Base-by-base conservation (phyloP, 2,113 vertebrate genomes). In the Pagrus major region DNA sequence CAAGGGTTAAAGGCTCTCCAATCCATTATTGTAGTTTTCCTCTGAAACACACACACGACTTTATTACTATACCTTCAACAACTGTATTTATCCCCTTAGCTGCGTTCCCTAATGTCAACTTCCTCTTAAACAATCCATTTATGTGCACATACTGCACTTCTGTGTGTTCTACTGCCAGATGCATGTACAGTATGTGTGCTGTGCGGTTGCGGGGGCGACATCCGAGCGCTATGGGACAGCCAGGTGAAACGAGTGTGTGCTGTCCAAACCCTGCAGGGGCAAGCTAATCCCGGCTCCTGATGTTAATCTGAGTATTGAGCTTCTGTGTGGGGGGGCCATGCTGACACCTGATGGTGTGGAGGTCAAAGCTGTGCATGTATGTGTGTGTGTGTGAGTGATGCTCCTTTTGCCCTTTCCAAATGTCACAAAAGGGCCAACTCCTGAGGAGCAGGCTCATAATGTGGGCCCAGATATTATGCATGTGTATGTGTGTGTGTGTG, bases 341-440 rank as follows among this genome's bases (percentile, higher is more conserved):
- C 82, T 88, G 88, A 90, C 88, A 89, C 88, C 91, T 89, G 88
- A 86, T 81, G 86, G 84, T 74, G 80, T 89, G 79, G 90, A 91
- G 92, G 91, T 91, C 92, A 93, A 86, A 87, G 81, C 68, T 23
- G 70, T 68, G 76, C 49, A 9, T 35, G 52, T 77, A 51, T 60
- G 68, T 72, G 31, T 71, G 35, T 84, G 71, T 65, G 72, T 71
- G 49, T 74, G 87, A 76, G 81, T 76, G 83, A 84, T 84, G 76
- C 83, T 79, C 81, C 89, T 63, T 81, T 65, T 91, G 90, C 90
- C 92, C 93, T 94, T 94, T 94, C 69, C 74, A 94, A 94, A 94
- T 94, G 93, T 94, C 93, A 94, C 83, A 85, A 66, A 92, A 89
- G 86, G 89, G 86, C 89, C 90, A 84, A 84, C 87, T 91, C 88